Base-by-base conservation (phyloP, 2,888 invertebrate genomes). In the Hemaris fuciformis region DNA sequence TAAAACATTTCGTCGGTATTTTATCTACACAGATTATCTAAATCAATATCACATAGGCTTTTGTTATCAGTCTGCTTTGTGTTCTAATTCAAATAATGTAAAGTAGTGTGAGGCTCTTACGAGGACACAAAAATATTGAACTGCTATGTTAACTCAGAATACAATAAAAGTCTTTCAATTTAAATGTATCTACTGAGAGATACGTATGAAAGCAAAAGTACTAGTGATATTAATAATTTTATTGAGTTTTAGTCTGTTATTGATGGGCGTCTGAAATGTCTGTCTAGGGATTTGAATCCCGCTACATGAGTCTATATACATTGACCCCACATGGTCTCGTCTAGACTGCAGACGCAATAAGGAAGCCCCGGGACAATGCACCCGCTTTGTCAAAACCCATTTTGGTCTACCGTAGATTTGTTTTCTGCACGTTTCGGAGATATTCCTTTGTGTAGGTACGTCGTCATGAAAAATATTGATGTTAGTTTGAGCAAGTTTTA, bases 261-360 rank as follows among this genome's bases (percentile, higher is more conserved):
- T 63, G 64, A 73, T 70, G 63, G 64, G 61, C 66, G 68, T 72
- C 66, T 71, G 58, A 61, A 72, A 62, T 60, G 57, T 60, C 64
- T 60, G 72, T 74, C 70, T 73, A 63, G 67, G 68, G 70, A 66
- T 38, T 75, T 77, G 71, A 78, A 79, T 70, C 70, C 69, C 27
- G 62, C 61, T 65, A 57, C 64, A 63, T 43, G 64, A 56, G 45
- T 58, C 56, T 59, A 64, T 23, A 63, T 59, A 64, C 60, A 43
- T 72, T 79, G 81, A 82, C 85, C 84, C 83, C 84, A 84, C 63
- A 62, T 62, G 73, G 71, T 66, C 74, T 61, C 64, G 88, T 87
- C 87, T 86, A 87, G 85, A 84, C 87, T 80, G 74, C 75, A 75
- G 77, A 76, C 79, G 66, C 68, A 67, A 74, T 73, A 68, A 80